phyloP scores from a whole-genome alignment of 2,113 vertebrate genomes.

The Phyllostomus discolor region DNA sequence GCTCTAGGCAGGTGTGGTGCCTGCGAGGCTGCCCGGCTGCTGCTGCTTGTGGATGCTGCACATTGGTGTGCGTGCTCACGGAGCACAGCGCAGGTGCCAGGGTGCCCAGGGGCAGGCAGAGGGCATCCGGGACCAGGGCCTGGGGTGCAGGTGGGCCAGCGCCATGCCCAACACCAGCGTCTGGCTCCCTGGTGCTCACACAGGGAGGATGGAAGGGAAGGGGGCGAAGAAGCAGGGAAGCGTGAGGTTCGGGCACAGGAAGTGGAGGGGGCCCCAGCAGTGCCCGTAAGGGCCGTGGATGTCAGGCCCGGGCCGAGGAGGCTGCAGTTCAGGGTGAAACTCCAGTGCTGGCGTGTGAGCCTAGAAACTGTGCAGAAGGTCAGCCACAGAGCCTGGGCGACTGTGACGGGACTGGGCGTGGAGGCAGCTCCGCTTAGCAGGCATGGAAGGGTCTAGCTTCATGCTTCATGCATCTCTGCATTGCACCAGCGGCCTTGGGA shows the following conservation, averaged over 20 bases:
- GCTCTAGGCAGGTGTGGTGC: slow-evolving; percentile 84
- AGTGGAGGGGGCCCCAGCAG: background rate
- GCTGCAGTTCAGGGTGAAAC: background rate
- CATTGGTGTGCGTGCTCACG: slow-evolving; percentile 87
- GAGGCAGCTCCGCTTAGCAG: background rate
- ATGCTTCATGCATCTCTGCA: background rate
- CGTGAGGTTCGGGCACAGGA: background rate
- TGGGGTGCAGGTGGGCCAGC: slow-evolving; percentile 69
- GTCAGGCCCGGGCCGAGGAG: background rate
- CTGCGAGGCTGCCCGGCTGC: slow-evolving; percentile 83
- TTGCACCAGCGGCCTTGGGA: background rate
- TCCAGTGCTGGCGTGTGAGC: background rate
- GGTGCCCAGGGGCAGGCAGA: slow-evolving; percentile 88
- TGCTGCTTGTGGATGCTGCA: slow-evolving; percentile 89
- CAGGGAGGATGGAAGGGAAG: background rate
- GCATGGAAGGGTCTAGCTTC: background rate
- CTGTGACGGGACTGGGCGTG: background rate
- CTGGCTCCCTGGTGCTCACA: slow-evolving; percentile 42
- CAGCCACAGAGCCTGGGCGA: background rate
- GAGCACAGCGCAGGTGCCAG: slow-evolving; percentile 86
- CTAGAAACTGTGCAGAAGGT: background rate
- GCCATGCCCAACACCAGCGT: slow-evolving; percentile 83
- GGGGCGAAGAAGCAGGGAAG: background rate
- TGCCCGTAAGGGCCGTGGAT: background rate
- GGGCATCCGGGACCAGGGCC: slow-evolving; percentile 82